These are phyloP conservation scores for Pavo muticus DNA, from an alignment of 2,113 vertebrate species.

Conservation along the genomic window DNA sequence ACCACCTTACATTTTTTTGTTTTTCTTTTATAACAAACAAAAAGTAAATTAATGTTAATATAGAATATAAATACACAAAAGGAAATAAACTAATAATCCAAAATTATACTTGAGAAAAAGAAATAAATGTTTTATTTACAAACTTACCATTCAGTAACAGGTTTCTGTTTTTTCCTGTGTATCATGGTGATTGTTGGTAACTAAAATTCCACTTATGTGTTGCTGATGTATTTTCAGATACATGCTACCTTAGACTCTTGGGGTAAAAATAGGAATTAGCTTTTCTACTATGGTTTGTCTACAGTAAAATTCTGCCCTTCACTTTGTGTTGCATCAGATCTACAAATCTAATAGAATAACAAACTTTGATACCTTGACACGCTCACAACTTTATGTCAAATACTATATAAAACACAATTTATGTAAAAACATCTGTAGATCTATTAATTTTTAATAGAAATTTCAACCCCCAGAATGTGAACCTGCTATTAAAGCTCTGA, in stretches of 20 bases:
- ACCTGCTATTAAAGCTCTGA: neutral
- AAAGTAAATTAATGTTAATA: neutral
- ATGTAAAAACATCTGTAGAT: neutral
- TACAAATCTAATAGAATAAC: neutral
- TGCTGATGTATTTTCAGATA: neutral
- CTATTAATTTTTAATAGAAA: neutral
- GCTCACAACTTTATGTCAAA: neutral
- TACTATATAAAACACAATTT: neutral
- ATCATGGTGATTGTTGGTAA: neutral
- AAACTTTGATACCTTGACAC: neutral
- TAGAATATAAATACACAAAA: neutral
- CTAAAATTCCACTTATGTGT: neutral
- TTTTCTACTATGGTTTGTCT: constrained; percentile 27
- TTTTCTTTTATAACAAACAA: neutral
- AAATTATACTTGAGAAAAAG: neutral
- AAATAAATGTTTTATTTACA: neutral
- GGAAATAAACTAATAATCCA: neutral
- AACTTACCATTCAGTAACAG: neutral
- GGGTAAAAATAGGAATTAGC: neutral
- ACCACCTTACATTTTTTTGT: neutral
- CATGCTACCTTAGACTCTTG: neutral
- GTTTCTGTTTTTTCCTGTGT: neutral
- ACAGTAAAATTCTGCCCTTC: constrained; percentile 15
- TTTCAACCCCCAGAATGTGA: neutral
- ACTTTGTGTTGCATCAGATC: neutral